Base-by-base conservation (phyloP, 2,888 invertebrate species). In the Tetheella fluctuosa region DNA sequence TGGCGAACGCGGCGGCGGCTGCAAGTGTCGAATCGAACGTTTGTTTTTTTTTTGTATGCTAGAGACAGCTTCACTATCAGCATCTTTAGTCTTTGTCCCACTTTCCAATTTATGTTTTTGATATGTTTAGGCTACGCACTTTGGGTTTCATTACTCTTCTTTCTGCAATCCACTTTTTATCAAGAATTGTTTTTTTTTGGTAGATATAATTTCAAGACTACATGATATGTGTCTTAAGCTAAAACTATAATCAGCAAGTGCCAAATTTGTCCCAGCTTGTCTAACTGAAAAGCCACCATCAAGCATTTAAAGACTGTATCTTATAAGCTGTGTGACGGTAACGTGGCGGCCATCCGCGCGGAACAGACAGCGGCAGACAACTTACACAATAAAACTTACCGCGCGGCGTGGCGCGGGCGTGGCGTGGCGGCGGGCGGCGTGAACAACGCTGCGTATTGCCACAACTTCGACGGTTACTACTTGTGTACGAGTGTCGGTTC, bases 341-440 rank as follows among this genome's bases (percentile, higher is more conserved):
- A 15, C 37, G n/a, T n/a, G 48, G 64, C 54, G 54, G 48, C 58
- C 61, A 64, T 54, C 64, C 63, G 59, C 62, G 71, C 68, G 74
- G 73, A 73, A 76, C 70, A 72, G 74, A 76, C 74, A 70, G 72
- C 74, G 74, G 65, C 64, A 55, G 54, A 54, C 63, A 56, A 60
- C 61, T 59, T 64, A 63, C 59, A 64, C 69, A 68, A 71, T 70
- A 65, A 68, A 63, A 70, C 28, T 61, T 57, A 59, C 61, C 48
- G 56, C 60, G 37, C 58, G 48, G 54, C 61, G 5, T 7, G 28
- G 28, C n/a, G n/a, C n/a, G n/a, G n/a, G n/a, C n/a, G n/a, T n/a
- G n/a, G n/a, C n/a, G n/a, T n/a, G n/a, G n/a, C n/a, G n/a, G 30
- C 10, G 30, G 8, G 10, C 2, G 34, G 55, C 58, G 52, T 48